Base-by-base conservation (phyloP, 2,797 vertebrate species). In the Nannoperca obscura region DNA sequence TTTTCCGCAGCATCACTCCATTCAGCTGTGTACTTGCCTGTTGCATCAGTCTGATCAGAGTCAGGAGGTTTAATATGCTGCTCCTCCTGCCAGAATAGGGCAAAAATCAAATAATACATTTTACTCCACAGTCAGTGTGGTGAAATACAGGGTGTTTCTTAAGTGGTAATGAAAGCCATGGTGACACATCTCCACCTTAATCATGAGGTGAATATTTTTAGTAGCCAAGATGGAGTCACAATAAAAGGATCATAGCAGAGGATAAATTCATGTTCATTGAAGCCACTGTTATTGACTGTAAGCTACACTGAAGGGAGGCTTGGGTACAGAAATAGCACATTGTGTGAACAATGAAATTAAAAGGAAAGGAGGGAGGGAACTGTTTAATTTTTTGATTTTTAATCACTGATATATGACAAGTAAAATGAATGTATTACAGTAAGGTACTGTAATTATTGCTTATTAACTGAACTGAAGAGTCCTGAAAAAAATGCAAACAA, bases 151-250 rank as follows among this genome's bases (percentile, higher is more conserved):
- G 40, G 4, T 44, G 47, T 49, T 49, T 47, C 68, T 83, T 22
- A 15, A 30, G 19, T 50, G 40, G 24, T 53, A 66, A 67, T 71
- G 70, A 66, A 85, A 72, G 55, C 46, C 19, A 57, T 20, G 53
- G 70, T 57, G 44, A 22, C 62, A 61, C 30, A 34, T 68, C 60
- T 52, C 52, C 61, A 68, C 72, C 80, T 81, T 77, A 76, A 84
- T 85, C 72, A 76, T 38, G 38, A 74, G 32, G 44, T 55, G 62
- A 78, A 74, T 78, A 83, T 84, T 83, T 88, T 84, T 80, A 80
- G 76, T 32, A 30, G 64, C 72, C 62, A 67, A 78, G 63, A 73
- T 70, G 63, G 60, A 77, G 58, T 71, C 76, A 36, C 38, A 87
- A 79, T 77, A 82, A 83, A 80, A 71, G 59, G 27, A 77, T 86